Evolutionary conservation across 2,888 invertebrate species (phyloP), one percentile per base, ranked within the genome.

Genomic region (Drosophila borborema): DNA sequence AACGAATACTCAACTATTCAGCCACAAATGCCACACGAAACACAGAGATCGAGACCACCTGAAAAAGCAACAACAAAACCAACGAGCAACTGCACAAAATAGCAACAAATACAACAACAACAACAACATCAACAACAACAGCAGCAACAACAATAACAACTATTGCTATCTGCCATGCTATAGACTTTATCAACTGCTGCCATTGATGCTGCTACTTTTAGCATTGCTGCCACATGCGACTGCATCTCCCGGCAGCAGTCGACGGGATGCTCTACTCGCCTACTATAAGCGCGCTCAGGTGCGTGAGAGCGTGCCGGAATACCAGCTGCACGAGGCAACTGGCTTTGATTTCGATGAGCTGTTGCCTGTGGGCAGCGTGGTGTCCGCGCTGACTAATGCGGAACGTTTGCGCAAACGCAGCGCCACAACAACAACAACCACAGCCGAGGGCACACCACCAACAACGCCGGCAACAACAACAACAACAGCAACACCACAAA

Each of bases 251-350:
- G 66, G 55, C 70, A 64, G 49, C 86, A 85, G 70, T 62, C 67
- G 80, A 20, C 90, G 90, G 6, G 86, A 88, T 51, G 85, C 85
- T 38, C 75, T 92, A 64, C 76, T 91, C 70, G 82, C 86, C 34
- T 91, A 82, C 61, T 92, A 92, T 63, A 86, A 90, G 31, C 82
- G 86, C 14, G 90, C 87, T 31, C 90, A 91, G 62, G 71, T 89
- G 56, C 83, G 81, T 8, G 82, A 86, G 41, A 80, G 70, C 43
- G 53, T 75, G 41, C 81, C 61, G 36, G 61, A 85, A 60, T 80
- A 63, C 38, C 80, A 77, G 23, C 71, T 87, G 34, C 85, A 68
- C 38, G 90, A 82, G 40, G 67, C 75, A 45, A 53, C 61, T 16
- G 65, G 61, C 20, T 34, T 86, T 14, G 82, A 91, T 56, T 90